These are phyloP conservation scores for Atractosteus spatula DNA, from an alignment of 2,113 vertebrate genomes.

Conservation along the genomic window DNA sequence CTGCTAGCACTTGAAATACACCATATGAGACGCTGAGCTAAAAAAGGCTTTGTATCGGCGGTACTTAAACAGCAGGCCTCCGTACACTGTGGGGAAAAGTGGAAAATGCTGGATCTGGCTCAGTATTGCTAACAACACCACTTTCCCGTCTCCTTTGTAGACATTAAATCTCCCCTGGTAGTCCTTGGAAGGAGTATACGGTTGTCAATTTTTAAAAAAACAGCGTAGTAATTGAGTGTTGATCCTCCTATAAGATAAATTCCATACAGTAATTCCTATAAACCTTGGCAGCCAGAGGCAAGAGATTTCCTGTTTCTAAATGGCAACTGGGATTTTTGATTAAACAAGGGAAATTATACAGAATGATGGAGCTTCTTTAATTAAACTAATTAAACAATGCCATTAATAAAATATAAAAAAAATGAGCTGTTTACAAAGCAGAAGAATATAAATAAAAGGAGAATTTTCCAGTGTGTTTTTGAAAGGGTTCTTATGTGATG, in stretches of 20 bases:
- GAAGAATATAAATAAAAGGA: constrained; percentile 44
- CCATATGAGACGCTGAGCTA: too few species aligned
- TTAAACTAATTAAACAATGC: constrained; percentile 78
- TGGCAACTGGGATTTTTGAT: constrained; percentile 56
- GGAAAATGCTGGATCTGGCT: too few species aligned
- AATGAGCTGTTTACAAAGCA: constrained; percentile 71
- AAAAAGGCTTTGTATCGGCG: too few species aligned
- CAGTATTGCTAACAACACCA: too few species aligned
- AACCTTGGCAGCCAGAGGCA: constrained; percentile 50
- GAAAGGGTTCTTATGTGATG: constrained; percentile 55
- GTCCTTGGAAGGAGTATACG: too few species aligned
- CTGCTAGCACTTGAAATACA: too few species aligned
- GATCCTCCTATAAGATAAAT: constrained; percentile 35
- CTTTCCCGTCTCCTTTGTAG: too few species aligned
- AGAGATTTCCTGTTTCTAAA: constrained; percentile 51
- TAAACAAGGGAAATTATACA: constrained; percentile 67
- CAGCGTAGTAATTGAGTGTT: constrained; percentile 15
- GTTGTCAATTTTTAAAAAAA: constrained; percentile 21
- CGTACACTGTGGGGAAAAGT: too few species aligned
- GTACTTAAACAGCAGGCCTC: too few species aligned
- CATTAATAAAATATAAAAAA: constrained; percentile 77
- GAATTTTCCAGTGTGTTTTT: constrained; percentile 70
- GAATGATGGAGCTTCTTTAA: constrained; percentile 62
- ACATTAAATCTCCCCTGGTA: too few species aligned
- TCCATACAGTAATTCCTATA: constrained; percentile 41